A percentile compares a stretch with the other conserved stretches of the same genome.
Evolutionary conservation across 1,140 invertebrate species (phyloP).

Genomic region (Dreissena polymorpha): DNA sequence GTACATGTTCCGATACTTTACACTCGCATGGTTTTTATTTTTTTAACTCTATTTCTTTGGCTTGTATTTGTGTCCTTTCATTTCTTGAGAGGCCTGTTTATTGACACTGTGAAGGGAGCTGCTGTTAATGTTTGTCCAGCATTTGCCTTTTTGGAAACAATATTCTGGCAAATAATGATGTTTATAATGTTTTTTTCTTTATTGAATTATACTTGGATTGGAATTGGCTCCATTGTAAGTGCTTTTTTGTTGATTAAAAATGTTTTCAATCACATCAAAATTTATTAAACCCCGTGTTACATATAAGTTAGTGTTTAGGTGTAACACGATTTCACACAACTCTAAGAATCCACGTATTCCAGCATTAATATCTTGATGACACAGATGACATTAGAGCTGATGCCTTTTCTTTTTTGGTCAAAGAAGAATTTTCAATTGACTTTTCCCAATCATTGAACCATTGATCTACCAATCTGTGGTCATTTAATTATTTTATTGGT

Average conservation of each 20-base stretch:
- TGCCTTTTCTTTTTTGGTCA: not conserved
- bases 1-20: too few species aligned
- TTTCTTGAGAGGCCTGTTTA: too few species aligned
- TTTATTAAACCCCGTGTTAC: slow-evolving; percentile 11
- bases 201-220: slow-evolving; percentile 39
- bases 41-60: too few species aligned
- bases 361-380: slow-evolving; percentile 15
- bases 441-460: slow-evolving; percentile 21
- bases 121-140: slow-evolving; percentile 12
- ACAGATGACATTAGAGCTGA: not conserved
- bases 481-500: slow-evolving; percentile 28
- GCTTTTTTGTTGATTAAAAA: slow-evolving; percentile 37
- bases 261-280: slow-evolving; percentile 44
- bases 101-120: too few species aligned
- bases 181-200: slow-evolving; percentile 7
- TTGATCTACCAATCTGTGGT: not conserved
- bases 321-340: not conserved
- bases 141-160: slow-evolving; percentile 45
- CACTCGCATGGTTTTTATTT: too few species aligned
- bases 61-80: too few species aligned
- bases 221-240: slow-evolving; percentile 38
- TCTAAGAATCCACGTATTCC: not conserved
- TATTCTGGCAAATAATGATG: slow-evolving; percentile 46
- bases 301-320: not conserved
- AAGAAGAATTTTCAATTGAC: not conserved